Conservation (phyloP, 2,113 vertebrate species). For the Takifugu bimaculatus region DNA sequence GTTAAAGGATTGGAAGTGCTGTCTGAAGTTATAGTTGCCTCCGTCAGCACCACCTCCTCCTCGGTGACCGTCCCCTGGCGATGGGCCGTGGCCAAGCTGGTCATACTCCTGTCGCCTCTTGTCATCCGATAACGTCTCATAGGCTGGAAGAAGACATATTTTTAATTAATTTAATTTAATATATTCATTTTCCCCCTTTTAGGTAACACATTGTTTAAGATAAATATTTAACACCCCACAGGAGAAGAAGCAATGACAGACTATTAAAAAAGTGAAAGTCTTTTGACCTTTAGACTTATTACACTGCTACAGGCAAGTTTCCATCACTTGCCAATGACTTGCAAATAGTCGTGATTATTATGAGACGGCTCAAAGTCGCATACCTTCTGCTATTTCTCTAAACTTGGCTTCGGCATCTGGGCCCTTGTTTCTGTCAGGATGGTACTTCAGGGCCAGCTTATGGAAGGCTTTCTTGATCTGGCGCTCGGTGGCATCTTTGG, state of each 20-base stretch:
- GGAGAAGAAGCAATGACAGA: not conserved
- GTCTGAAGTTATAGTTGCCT: constrained; percentile 75
- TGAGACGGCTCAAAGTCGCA: constrained; percentile 8
- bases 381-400: constrained; percentile 95
- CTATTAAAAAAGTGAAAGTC: not conserved
- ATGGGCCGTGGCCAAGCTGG: constrained; percentile 76
- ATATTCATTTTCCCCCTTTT: no score
- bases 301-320: not conserved
- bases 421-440: constrained; percentile 95
- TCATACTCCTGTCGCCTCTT: constrained; percentile 87
- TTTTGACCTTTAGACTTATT: not conserved
- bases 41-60: constrained; percentile 57
- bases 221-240: no score
- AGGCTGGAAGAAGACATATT: constrained; percentile 72
- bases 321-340: not conserved
- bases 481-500: constrained; percentile 87
- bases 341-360: not conserved
- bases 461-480: constrained; percentile 98
- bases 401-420: constrained; percentile 91
- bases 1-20: constrained; percentile 82
- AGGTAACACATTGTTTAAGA: no score
- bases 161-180: no score
- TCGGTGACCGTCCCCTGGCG: constrained; percentile 53
- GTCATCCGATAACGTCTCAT: constrained; percentile 90
- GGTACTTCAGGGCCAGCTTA: constrained; percentile 92